Evolutionary conservation across 2,113 vertebrate species (phyloP).

Genomic region (Ciconia boyciana): DNA sequence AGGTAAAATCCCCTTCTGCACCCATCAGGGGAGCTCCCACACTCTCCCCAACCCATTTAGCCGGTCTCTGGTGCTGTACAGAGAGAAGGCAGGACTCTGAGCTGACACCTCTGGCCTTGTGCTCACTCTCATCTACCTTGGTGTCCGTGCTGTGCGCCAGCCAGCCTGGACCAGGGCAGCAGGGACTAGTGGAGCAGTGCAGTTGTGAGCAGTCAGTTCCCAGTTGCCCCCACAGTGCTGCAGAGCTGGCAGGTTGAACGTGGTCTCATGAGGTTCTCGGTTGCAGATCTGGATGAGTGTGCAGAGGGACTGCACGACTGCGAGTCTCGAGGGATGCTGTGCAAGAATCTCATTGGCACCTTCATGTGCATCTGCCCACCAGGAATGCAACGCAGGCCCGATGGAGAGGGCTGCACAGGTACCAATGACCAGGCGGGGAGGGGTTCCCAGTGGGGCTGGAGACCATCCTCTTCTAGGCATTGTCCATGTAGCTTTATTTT

Average conservation of each 20-base stretch:
- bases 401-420: slow-evolving; percentile 92
- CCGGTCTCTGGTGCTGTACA: rapidly evolving
- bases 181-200: neutral
- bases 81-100: neutral
- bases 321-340: slow-evolving; percentile 86
- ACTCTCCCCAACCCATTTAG: too few species aligned
- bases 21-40: neutral
- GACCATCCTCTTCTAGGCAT: neutral
- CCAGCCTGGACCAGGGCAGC: neutral
- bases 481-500: neutral
- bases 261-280: neutral
- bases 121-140: neutral
- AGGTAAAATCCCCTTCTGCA: slow-evolving; percentile 72
- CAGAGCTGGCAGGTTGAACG: neutral
- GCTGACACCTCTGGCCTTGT: neutral
- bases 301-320: slow-evolving; percentile 86
- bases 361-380: slow-evolving; percentile 90
- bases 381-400: slow-evolving; percentile 83
- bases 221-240: neutral
- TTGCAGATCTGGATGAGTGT: slow-evolving; percentile 90
- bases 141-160: neutral
- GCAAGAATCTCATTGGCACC: slow-evolving; percentile 93
- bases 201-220: neutral
- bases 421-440: neutral
- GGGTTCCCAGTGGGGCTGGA: neutral